Evolutionary conservation across 2,888 invertebrate species (phyloP).

Genomic region (Aleiodes testaceus): DNA sequence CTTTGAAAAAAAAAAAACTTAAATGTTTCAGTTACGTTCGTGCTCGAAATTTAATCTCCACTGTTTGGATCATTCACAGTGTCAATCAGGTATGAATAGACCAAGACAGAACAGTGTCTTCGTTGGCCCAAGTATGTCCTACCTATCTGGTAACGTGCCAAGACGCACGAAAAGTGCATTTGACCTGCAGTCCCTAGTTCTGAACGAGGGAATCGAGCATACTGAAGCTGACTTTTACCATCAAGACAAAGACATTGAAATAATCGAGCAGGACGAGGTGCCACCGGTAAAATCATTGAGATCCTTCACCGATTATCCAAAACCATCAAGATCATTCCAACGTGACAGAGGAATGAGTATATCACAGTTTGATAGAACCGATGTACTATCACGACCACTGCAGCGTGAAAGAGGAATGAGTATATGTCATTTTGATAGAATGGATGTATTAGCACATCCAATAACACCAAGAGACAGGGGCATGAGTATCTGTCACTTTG

Average conservation of each 20-base stretch:
- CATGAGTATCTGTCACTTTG: conserved; percentile 63
- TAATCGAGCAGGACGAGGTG: conserved; percentile 8
- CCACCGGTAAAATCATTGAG: conserved; percentile 26
- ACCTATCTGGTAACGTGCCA: conserved; percentile 80
- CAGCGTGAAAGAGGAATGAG: conserved; percentile 63
- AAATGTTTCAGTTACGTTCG: conserved; percentile 78
- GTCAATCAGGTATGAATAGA: conserved; percentile 70
- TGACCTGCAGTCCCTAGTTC: conserved; percentile 84
- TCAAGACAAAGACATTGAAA: conserved; percentile 47
- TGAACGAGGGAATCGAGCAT: neutral
- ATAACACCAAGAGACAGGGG: conserved; percentile 62
- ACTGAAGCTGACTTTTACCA: neutral
- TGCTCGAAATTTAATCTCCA: conserved; percentile 81
- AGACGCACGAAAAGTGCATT: conserved; percentile 88
- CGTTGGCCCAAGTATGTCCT: conserved; percentile 81
- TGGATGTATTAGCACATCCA: conserved; percentile 61
- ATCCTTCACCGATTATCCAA: conserved; percentile 50
- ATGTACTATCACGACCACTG: conserved; percentile 58
- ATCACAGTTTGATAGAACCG: conserved; percentile 61
- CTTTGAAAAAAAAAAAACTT: no score
- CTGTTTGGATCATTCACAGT: conserved; percentile 75
- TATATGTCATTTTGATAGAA: conserved; percentile 62
- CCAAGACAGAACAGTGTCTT: conserved; percentile 90
- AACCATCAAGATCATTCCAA: conserved; percentile 53
- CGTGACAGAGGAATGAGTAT: conserved; percentile 64